A percentile compares a stretch with the other conserved stretches of the same genome.
Conservation (phyloP, 2,888 invertebrate species). For the Cryptophagus acutangulus region DNA sequence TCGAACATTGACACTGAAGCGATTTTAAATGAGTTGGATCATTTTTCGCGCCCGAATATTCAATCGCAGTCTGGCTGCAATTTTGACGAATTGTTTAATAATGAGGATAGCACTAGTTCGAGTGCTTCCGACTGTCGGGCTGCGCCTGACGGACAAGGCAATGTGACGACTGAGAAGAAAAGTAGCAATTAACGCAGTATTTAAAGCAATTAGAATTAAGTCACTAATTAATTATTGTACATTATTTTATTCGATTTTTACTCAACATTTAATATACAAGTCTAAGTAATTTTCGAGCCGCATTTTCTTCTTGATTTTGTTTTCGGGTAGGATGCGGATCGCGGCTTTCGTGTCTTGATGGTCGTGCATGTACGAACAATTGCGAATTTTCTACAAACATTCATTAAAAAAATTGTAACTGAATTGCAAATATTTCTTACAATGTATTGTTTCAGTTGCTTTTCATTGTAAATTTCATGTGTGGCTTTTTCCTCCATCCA, state of each 20-base stretch:
- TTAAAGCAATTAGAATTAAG: neutral
- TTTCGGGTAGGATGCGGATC: constrained; percentile 32
- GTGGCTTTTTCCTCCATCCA: constrained; percentile 43
- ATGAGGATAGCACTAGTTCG: constrained; percentile 22
- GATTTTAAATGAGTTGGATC: constrained; percentile 31
- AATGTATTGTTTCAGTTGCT: constrained; percentile 35
- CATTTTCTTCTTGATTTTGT: constrained; percentile 36
- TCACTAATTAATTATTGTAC: constrained; percentile 1
- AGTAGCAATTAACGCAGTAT: neutral
- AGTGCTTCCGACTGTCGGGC: constrained; percentile 28
- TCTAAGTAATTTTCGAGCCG: constrained; percentile 44
- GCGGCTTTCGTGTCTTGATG: constrained; percentile 45
- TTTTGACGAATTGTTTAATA: constrained; percentile 24
- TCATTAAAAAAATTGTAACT: too few species aligned
- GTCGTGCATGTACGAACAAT: constrained; percentile 43
- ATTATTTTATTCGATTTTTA: constrained; percentile 5
- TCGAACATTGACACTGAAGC: constrained; percentile 25
- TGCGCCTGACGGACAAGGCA: constrained; percentile 30
- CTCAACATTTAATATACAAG: constrained; percentile 26
- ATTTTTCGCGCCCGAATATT: constrained; percentile 32
- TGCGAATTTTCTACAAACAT: constrained; percentile 45
- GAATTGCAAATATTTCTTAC: constrained; percentile 25
- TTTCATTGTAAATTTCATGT: constrained; percentile 34
- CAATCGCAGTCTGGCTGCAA: constrained; percentile 24
- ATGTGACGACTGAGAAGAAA: constrained; percentile 18